Base-by-base conservation (phyloP, 2,113 vertebrate species). In the Forbesichthys papilliferus region DNA sequence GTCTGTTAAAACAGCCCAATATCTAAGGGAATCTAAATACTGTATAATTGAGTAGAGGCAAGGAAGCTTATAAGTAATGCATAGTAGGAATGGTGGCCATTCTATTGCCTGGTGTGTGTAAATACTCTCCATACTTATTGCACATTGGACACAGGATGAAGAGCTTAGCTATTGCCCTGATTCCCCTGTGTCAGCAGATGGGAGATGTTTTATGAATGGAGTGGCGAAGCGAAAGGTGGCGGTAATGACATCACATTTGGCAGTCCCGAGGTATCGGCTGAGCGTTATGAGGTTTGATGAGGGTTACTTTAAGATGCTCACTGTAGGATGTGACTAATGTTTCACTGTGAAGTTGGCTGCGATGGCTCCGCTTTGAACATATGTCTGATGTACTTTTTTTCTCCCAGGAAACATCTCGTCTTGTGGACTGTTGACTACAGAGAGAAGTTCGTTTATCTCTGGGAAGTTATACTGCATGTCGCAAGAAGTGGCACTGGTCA, bases 231-330 rank as follows among this genome's bases (percentile, higher is more conserved):
- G 27, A 76, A 70, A 73, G 51, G 52, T 62, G 27, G 33, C 51
- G 49, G 69, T 73, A 82, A 79, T 66, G 61, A 70, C 53, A 56
- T 66, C 6, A 48, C 16, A 34, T 63, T 63, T 79, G 64, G 66
- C 75, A 62, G 77, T 69, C 64, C 53, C 47, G 48, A n/a, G 60
- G 63, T 46, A 36, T 1, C 2, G 81, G 54, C 55, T 36, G 14
- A 46, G 5, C 36, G 48, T 63, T 48, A 0, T 2, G 46, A 77
- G 54, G 61, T 77, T 61, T 72, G 13, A 72, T 56, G 11, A 68
- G 60, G 68, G 61, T 74, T 68, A 60, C 59, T 69, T 66, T 8
- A 1, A 64, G 73, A 42, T 33, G 27, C 56, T 61, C 34, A n/a
- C n/a, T 54, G 52, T 54, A 16, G 52, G 10, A 36, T 64, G 34